phyloP scores from a whole-genome alignment of 2,113 vertebrate genomes.

The Dolichotis patagonum region DNA sequence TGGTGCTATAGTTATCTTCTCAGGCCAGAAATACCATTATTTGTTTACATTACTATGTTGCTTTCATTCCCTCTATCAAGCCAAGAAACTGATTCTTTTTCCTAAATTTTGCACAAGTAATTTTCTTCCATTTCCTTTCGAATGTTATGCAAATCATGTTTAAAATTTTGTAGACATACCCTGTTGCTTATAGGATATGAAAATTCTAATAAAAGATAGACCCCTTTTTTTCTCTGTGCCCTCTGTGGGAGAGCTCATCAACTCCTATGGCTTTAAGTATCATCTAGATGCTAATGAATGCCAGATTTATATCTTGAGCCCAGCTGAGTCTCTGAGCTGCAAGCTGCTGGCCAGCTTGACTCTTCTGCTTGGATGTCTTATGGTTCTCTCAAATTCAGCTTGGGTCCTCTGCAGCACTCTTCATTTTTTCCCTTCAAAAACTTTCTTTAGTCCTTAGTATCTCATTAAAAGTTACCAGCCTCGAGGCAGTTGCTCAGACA shows the following conservation, averaged over 20 bases:
- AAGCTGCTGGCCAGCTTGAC: constrained; percentile 65
- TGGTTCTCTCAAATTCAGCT: constrained; percentile 52
- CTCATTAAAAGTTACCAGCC: not conserved
- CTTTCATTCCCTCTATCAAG: not conserved
- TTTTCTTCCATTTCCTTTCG: constrained; percentile 1
- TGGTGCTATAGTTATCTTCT: not conserved
- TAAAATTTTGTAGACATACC: constrained; percentile 1
- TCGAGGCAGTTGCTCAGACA: not conserved
- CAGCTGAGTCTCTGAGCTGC: constrained; percentile 47
- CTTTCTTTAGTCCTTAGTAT: not conserved
- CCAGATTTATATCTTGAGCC: constrained; percentile 73
- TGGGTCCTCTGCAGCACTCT: constrained; percentile 28
- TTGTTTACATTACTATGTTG: not conserved
- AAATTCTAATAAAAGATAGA: constrained; percentile 24
- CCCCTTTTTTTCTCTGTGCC: constrained; percentile 23
- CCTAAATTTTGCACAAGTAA: not conserved
- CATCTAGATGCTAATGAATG: constrained; percentile 71
- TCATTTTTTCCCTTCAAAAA: not conserved
- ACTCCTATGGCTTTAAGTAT: constrained; percentile 66
- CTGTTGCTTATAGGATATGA: not conserved
- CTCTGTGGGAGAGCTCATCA: constrained; percentile 54
- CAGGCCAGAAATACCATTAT: not conserved
- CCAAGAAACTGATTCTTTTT: not conserved
- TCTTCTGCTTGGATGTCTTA: constrained; percentile 63
- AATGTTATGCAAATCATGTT: constrained; percentile 9